A percentile compares a stretch with the other conserved stretches of the same genome.
phyloP scores from a whole-genome alignment of 1,140 invertebrate species.

The Trichonephila clavata region DNA sequence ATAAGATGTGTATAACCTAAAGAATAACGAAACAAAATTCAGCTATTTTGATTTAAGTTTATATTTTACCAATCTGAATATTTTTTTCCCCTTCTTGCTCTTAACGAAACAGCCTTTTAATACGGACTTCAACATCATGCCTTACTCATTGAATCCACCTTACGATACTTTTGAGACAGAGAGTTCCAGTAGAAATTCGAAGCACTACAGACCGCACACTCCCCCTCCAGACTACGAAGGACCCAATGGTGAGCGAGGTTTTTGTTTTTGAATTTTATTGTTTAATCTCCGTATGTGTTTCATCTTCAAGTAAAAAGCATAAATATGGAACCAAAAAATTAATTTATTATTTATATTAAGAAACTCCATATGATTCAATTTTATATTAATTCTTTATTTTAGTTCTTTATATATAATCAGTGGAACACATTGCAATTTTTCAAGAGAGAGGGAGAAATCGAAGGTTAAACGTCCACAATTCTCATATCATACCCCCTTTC shows the following conservation, averaged over 20 bases:
- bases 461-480: no score
- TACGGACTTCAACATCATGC: slow-evolving; percentile 63
- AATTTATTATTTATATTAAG: no score
- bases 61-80: background rate
- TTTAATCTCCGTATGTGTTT: no score
- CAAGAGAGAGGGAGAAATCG: no score
- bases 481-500: no score
- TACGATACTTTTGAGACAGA: slow-evolving; percentile 71
- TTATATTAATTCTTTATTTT: no score
- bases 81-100: background rate
- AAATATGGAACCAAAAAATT: no score
- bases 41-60: background rate
- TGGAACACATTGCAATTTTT: no score
- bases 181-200: slow-evolving; percentile 25
- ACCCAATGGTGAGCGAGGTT: slow-evolving; percentile 6
- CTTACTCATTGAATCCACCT: slow-evolving; percentile 61
- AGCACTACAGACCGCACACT: slow-evolving; percentile 59
- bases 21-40: background rate
- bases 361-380: no score
- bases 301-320: no score
- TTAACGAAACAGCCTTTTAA: slow-evolving; percentile 43
- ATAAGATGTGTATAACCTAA: background rate
- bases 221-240: slow-evolving; percentile 75
- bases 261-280: no score
- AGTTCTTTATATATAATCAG: no score